Evolutionary conservation across 2,797 vertebrate species (phyloP), one percentile per base, ranked within the genome.

Genomic region (Picus viridis): DNA sequence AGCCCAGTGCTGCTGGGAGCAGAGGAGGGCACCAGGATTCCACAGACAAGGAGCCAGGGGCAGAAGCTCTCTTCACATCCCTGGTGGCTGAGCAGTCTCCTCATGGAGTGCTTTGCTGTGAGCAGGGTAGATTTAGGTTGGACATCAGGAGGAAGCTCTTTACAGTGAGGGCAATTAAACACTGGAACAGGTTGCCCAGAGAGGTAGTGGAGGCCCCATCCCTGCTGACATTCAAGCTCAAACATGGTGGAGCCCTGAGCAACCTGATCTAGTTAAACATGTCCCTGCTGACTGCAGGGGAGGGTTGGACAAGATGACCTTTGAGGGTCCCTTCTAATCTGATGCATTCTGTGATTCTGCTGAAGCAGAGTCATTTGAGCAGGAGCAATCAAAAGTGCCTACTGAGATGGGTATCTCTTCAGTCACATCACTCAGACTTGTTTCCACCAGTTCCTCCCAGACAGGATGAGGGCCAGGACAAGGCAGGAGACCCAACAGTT

Each of bases 391-490:
- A 1, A 0, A 24, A 53, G 61, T 20, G 16, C 39, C 26, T n/a
- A 4, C 56, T 30, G 18, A 39, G 53, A 16, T 29, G 51, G 39
- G 0, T 5, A 34, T 26, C 61, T 41, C 16, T 39, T 39, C 71
- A 63, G 54, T 34, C 36, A 12, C 29, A 9, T 24, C 17, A n/a
- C 47, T 54, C 39, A 18, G 45, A 22, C 16, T 34, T 6, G 6
- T 22, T 79, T 53, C 74, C 2, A 0, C 18, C 69, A 34, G 53
- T 61, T 83, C 65, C 75, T 36, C 34, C 19, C 49, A 45, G 47
- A 16, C 1, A 1, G 34, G 41, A 16, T 0, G 5, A 45, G 29
- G 29, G 17, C 45, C 0, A 2, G 17, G 12, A 59, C 6, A 20
- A 26, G 32, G 22, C 62, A 36, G 1, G 6, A 65, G 14, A 43